Base-by-base conservation (phyloP, 2,113 vertebrate genomes). In the Spermophilus dauricus region DNA sequence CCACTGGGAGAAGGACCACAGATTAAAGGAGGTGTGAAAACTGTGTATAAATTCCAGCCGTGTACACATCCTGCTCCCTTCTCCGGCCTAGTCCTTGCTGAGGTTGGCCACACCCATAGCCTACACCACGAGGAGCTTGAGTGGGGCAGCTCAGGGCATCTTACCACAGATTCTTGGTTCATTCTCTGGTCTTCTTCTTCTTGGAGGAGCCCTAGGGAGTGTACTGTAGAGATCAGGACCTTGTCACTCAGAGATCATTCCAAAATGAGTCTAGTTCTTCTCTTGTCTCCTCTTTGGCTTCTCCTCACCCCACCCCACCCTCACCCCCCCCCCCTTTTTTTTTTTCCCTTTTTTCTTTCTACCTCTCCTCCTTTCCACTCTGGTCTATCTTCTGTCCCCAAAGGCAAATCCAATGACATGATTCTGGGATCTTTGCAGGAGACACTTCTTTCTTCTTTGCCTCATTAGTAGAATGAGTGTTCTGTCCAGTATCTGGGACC, bases 271-370 rank as follows among this genome's bases (percentile, higher is more conserved):
- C 30, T 39, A 61, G 20, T 32, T 26, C 8, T 83, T 48, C 30
- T 48, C 73, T 61, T 22, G 7, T 73, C 24, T 81, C 63, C 24
- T 48, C 37, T 39, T 69, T 67, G 58, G 8, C 26, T 32, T 67
- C 75, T 51, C 70, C 28, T 53, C 51, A 13, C 14, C 3, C 12
- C 13, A 0, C 18, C 56, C 6, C 24, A 45, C 51, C 13, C 51
- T 13, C 51, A 3, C 10, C 12, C 51, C 14, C 13, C 0, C 0
- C 51, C 51, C 56, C 56, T n/a, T n/a, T n/a, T n/a, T n/a, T n/a
- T n/a, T n/a, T n/a, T n/a, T n/a, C 20, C 1, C 28, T 63, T 63
- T 76, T 81, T 63, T 39, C 61, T 56, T 37, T 37, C 28, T 1
- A 30, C 1, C 22, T 69, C 13, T 89, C 51, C 0, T 14, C 28